A percentile compares a stretch with the other conserved stretches of the same genome.
Evolutionary conservation across 1,140 invertebrate species (phyloP).

Genomic region (Drosophila ficusphila): DNA sequence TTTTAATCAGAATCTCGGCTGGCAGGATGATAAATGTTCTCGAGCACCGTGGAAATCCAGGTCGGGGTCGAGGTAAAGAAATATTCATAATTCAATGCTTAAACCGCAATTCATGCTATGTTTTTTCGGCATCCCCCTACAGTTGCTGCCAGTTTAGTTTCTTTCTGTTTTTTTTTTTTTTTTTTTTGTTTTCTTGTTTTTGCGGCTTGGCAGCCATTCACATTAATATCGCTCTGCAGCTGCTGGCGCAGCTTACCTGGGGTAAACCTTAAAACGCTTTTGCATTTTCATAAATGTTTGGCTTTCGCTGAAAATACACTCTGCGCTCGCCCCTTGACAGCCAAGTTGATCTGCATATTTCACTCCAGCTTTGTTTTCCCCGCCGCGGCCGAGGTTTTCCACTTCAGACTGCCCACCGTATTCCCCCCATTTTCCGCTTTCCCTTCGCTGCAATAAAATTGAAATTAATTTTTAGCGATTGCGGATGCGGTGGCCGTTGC

Average conservation of each 20-base stretch:
- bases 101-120: conserved; percentile 78
- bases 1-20: conserved; percentile 75
- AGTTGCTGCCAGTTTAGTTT: conserved; percentile 58
- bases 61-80: conserved; percentile 53
- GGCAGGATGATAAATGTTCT: conserved; percentile 69
- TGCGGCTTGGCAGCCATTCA: conserved; percentile 65
- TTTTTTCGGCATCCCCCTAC: conserved; percentile 31
- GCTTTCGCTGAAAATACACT: conserved; percentile 47
- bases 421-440: background rate
- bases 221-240: conserved; percentile 65
- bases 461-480: conserved; percentile 83
- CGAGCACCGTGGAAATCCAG: conserved; percentile 28
- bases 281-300: conserved; percentile 81
- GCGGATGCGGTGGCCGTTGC: conserved; percentile 66
- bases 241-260: conserved; percentile 65
- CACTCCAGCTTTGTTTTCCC: conserved; percentile 58
- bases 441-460: conserved; percentile 66
- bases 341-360: conserved; percentile 67
- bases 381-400: conserved; percentile 15
- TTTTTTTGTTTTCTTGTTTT: conserved; percentile 33
- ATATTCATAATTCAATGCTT: conserved; percentile 81
- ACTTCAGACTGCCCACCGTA: background rate
- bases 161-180: background rate
- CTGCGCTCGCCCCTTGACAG: conserved; percentile 3
- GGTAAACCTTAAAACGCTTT: conserved; percentile 80